Base-by-base conservation (phyloP, 2,797 vertebrate genomes). In the Danio tinwini region DNA sequence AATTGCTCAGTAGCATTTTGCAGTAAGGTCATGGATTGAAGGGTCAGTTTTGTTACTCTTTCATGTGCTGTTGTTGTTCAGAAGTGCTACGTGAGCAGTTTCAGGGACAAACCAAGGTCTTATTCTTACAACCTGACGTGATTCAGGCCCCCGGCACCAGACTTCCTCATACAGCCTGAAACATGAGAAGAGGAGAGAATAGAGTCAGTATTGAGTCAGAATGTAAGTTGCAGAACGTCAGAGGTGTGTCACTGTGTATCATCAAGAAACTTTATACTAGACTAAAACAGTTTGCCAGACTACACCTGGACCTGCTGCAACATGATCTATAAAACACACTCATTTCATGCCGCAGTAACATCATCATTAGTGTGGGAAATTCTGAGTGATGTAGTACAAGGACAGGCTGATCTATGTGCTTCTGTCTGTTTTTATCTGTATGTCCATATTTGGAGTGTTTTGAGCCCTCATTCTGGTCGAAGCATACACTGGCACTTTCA, bases 251-350 rank as follows among this genome's bases (percentile, higher is more conserved):
- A 65, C 42, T 29, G 29, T 29, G 29, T 29, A 29, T 29, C 3
- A 29, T 29, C 81, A 37, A 55, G 73, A 76, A 82, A 84, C 59
- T 9, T 42, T 62, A 80, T 58, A 44, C 44, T 61, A 45, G 40
- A 62, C 37, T 44, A 55, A 39, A 14, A 39, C 61, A 55, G 19
- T 63, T 50, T 72, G 58, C 73, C 75, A 49, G 59, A 61, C 68
- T 63, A 78, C 83, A 81, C 64, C 50, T 78, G 70, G 71, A 42
- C 58, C 17, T 61, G 50, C 59, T 68, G 67, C 19, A 78, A 82
- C 77, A 55, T 79, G 55, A 86, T 76, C 17, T 74, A 45, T 82
- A 59, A 53, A 65, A 63, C 52, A 68, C 67, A 68, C 72, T 67
- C 44, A 17, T 68, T 53, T 72, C 42, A 42, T 7, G n/a, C 12